Base-by-base conservation (phyloP, 2,797 vertebrate genomes). In the Bryconaethiops microstoma region DNA sequence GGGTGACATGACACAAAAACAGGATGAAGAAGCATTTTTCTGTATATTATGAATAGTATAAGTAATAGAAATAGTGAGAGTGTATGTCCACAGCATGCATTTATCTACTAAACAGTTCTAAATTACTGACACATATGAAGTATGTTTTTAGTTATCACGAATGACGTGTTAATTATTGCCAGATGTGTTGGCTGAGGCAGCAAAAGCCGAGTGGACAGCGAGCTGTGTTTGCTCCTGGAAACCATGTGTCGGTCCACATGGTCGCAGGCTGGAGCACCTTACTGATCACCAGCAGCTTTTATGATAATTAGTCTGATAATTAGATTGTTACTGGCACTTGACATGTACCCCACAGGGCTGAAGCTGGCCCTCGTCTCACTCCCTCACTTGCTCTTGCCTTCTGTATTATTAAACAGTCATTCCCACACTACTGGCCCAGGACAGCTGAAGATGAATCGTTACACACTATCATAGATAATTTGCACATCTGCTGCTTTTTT, bases 241-340 rank as follows among this genome's bases (percentile, higher is more conserved):
- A 7, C 68, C 68, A 63, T 63, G 60, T 63, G 70, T 72, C n/a
- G 6, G 14, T 40, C 55, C 17, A 4, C 55, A 55, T 9, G 72
- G 57, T 79, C 65, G 39, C 65, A 57, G 72, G 13, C 39, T 70
- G 55, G 64, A 64, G 45, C 55, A 68, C 72, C 17, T 72, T 74
- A 62, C 63, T 77, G 74, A 68, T 63, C 45, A 62, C 60, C 48
- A 78, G 42, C 45, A 77, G 78, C 59, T 25, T 65, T 64, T 67
- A 76, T 73, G 74, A 55, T 77, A 80, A 80, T 80, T 73, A 80
- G 78, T 57, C 54, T 77, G 67, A 76, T 79, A 76, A 79, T 72
- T 57, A 77, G 52, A 35, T 55, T 42, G 70, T 75, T 72, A 64
- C 23, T 77, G 25, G 69, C 54, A 40, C 70, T 82, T 78, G 68